Percentiles rank a stretch among this genome's conserved stretches.
These are phyloP conservation scores for Lindbergichthys nudifrons DNA, from an alignment of 2,797 vertebrate genomes.

Conservation along the genomic window DNA sequence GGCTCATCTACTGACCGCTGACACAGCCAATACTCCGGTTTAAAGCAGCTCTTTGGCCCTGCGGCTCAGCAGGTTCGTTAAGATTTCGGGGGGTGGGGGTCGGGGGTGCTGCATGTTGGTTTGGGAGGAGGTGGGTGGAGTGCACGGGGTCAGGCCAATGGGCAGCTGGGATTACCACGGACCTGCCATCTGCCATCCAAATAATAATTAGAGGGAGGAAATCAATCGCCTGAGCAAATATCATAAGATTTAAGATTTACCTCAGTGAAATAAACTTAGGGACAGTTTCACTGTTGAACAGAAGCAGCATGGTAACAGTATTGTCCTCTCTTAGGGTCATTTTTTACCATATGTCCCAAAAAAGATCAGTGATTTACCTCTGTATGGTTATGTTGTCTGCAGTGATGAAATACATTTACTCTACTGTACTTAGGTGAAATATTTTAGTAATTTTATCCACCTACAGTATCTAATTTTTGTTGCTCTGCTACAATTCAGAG, in stretches of 20 bases:
- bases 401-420: too few relatives aligned
- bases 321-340: background rate
- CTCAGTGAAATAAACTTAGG: conserved; percentile 36
- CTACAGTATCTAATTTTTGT: too few relatives aligned
- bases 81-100: conserved; percentile 26
- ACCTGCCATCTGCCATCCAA: conserved; percentile 86
- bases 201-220: conserved; percentile 78
- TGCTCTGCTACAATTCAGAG: too few relatives aligned
- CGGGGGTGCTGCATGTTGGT: conserved; percentile 27
- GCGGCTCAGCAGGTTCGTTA: conserved; percentile 61
- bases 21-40: conserved; percentile 75
- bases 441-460: too few relatives aligned
- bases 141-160: conserved; percentile 69
- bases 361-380: too few relatives aligned
- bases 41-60: conserved; percentile 70
- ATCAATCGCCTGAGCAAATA: conserved; percentile 85
- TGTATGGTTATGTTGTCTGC: too few relatives aligned
- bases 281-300: background rate
- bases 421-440: too few relatives aligned
- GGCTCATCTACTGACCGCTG: conserved; percentile 80
- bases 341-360: background rate
- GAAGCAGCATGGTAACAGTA: background rate
- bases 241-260: conserved; percentile 55
- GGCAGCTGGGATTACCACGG: conserved; percentile 84
- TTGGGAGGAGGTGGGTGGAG: conserved; percentile 62